Percentiles rank a stretch among this genome's conserved stretches.
Evolutionary conservation across 2,797 vertebrate genomes (phyloP).

Genomic region (Scleropages formosus): DNA sequence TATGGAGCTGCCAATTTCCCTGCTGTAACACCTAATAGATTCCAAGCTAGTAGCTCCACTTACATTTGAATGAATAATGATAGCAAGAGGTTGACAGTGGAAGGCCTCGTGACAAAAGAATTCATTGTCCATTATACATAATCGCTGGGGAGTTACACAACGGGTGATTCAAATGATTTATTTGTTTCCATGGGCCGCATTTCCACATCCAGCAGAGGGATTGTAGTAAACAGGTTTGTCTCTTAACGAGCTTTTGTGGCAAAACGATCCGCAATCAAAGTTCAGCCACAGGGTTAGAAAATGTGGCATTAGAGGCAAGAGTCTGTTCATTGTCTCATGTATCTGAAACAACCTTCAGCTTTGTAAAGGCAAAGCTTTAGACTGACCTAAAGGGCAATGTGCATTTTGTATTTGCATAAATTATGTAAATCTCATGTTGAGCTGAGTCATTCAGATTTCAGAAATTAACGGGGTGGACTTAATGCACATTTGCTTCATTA

Average conservation of each 20-base stretch:
- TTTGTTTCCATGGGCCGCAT: background rate
- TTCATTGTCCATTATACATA: background rate
- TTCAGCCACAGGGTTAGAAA: conserved; percentile 3
- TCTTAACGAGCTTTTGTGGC: background rate
- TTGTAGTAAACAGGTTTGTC: background rate
- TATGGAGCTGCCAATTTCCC: too few species aligned
- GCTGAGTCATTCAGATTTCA: background rate
- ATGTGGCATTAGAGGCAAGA: background rate
- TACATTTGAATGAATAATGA: background rate
- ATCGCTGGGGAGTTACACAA: background rate
- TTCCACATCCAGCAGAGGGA: too few species aligned
- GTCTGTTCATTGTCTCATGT: background rate
- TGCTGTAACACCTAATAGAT: background rate
- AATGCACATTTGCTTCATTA: background rate
- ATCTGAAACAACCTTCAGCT: background rate
- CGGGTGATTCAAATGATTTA: background rate
- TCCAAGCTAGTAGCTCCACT: background rate
- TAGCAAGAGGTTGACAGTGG: too few species aligned
- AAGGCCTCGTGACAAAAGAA: background rate
- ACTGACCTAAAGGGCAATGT: background rate
- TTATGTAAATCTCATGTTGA: conserved; percentile 1
- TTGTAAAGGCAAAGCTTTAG: background rate
- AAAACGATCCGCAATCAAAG: conserved; percentile 3
- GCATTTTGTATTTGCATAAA: background rate
- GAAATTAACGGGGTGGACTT: background rate